Evolutionary conservation across 2,113 vertebrate genomes (phyloP).

Genomic region (Mirza zaza): DNA sequence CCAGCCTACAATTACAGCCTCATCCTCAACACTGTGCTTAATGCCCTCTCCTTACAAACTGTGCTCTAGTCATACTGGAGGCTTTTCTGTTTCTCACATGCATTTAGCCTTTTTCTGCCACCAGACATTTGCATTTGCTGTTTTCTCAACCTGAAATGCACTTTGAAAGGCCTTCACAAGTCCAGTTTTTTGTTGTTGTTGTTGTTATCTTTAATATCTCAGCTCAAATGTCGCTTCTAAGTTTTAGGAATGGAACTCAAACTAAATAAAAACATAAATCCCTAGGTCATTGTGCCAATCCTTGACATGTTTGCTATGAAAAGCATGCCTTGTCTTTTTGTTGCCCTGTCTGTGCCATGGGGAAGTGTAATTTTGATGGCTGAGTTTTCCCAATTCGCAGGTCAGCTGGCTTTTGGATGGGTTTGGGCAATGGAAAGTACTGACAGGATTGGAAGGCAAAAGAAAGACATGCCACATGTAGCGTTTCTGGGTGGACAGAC

Average conservation of each 20-base stretch:
- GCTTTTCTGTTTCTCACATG: neutral
- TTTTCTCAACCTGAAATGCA: neutral
- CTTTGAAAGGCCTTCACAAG: neutral
- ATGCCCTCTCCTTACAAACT: fast-evolving
- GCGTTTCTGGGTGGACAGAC: neutral
- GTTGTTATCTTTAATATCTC: neutral
- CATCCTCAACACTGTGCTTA: neutral
- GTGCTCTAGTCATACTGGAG: neutral
- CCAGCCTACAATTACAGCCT: neutral
- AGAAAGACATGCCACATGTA: fast-evolving
- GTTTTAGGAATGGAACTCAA: neutral
- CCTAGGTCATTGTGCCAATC: neutral
- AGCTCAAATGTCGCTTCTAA: neutral
- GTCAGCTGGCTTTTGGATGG: neutral
- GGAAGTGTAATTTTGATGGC: neutral
- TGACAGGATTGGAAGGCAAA: neutral
- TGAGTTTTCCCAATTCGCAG: neutral
- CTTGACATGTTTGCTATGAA: neutral
- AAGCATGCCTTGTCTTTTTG: neutral
- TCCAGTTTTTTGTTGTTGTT: neutral
- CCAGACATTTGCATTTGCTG: neutral
- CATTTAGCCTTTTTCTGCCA: neutral
- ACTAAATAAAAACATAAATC: neutral
- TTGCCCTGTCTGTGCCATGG: too few relatives aligned
- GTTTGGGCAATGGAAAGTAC: neutral